Base-by-base conservation (phyloP, 2,113 vertebrate species). In the Scatophagus argus region DNA sequence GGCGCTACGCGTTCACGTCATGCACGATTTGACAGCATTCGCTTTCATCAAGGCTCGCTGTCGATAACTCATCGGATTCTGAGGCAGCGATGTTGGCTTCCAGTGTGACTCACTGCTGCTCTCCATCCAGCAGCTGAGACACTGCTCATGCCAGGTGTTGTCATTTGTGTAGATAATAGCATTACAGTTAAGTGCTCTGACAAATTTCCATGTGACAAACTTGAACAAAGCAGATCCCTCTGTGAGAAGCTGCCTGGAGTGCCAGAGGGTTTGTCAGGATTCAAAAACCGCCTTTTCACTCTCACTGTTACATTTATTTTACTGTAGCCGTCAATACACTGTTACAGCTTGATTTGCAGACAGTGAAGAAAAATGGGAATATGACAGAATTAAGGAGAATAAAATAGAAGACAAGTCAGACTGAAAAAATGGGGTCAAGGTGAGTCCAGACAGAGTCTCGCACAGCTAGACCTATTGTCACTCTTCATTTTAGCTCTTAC, bases 1-100 rank as follows among this genome's bases (percentile, higher is more conserved):
- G 39, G 56, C 31, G 46, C 78, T 54, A 32, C 36, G 59, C 44
- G 71, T 90, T 77, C 72, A 71, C 44, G 86, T 85, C 87, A 84
- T 25, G 87, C 87, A 74, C 65, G 82, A 81, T 82, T 90, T 88
- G 85, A 82, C 81, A 81, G 86, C 74, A 54, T 81, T 83, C 64
- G 82, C 88, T 71, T 75, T 89, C 79, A 74, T 69, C 51, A 39
- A 6, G 59, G 59, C 68, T 81, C 23, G 76, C 64, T 77, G 74
- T 82, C 86, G 79, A 78, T 87, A 84, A 83, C 82, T 89, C 82
- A 79, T 89, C 39, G 8, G 78, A 83, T 82, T 85, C 67, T 34
- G 64, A 87, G 66, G 86, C 80, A 59, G 71, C 4, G 71, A 55
- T 52, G 70, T 60, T 70, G 80, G 63, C 39, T 82, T 79, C 76